Evolutionary conservation across 2,888 invertebrate genomes (phyloP), one percentile per base, ranked within the genome.

Genomic region (Rambutsinella grinnellia): DNA sequence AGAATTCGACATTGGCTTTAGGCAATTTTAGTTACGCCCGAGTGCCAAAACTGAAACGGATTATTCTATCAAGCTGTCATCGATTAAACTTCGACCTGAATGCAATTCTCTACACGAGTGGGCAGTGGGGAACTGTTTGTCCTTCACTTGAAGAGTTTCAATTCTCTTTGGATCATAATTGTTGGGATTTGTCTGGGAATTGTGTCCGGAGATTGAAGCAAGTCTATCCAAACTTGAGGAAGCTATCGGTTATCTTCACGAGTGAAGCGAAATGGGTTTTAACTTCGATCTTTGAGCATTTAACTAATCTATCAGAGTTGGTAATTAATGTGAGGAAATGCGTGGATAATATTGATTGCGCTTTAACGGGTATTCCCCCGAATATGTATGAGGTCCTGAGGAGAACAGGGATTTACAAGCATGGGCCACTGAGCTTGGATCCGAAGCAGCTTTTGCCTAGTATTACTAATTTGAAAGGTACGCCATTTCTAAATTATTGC

Each of bases 221-320:
- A 27, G 75, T 78, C 0, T 78, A 63, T 28, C 70, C 78, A 5
- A 75, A 75, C 23, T 56, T 78, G 28, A 66, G 61, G 46, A 78
- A 66, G 15, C 57, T 78, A 0, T 70, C 75, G 5, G 66, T 78
- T 2, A 66, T 75, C 17, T 68, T 75, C 26, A 75, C 75, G 6
- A 17, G 54, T 0, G 75, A 75, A 51, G 65, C 69, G 17, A 75
- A 61, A 21, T 49, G 56, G 46, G 60, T 74, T 0, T 24, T 74
- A 5, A 63, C 63, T 1, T 63, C 69, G n/a, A 44, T 78, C 24
- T 78, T 78, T 49, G 58, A 78, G 54, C 63, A 74, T 61, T 54
- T 78, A 24, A 69, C 51, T 0, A 51, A 15, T 3, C 44, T 78
- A 3, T 3, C 49, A 0, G 60, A 78, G 19, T 23, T 78, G 27